Evolutionary conservation across 2,797 vertebrate species (phyloP), one percentile per base, ranked within the genome.

Genomic region (Eleutherodactylus coqui): DNA sequence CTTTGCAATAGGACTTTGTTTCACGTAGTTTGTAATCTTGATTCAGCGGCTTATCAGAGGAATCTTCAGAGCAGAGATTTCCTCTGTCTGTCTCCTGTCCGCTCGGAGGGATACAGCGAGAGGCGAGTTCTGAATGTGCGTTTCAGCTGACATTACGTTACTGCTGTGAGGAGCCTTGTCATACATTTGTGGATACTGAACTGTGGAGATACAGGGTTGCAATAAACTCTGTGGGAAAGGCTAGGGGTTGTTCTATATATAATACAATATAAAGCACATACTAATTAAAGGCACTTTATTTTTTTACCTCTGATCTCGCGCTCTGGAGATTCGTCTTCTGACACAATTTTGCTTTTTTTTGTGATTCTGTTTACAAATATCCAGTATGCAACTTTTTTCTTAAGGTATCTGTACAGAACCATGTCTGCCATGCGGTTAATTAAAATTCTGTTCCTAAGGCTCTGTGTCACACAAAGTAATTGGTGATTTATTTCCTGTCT

Each of bases 331-430:
- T 86, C 45, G 29, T 51, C 16, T 67, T 72, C 80, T 87, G 62
- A 87, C 85, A 58, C 53, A 29, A 72, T 60, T 67, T 79, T n/a
- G 62, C 32, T 70, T 78, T 51, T 83, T 72, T 53, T 87, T 87
- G 86, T 79, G 81, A 83, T 87, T 87, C 81, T 87, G 86, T 87
- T 87, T 83, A 87, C 81, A 83, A 83, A 83, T 87, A 58, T 83
- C 72, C 49, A 83, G 67, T 83, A 87, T 87, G 86, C 81, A 83
- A 83, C 85, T 69, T 76, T 75, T 77, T 83, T 87, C 86, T 73
- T 79, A 87, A 83, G 86, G 81, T 87, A 72, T 83, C 64, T 83
- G 80, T 83, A 83, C 80, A 83, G 75, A 83, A 87, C 72, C 47
- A 75, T 87, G 85, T 87, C 85, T 83, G 85, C 80, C 60, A 83